Conservation (phyloP, 1,140 invertebrate genomes). For the Tetragonula clypearis region DNA sequence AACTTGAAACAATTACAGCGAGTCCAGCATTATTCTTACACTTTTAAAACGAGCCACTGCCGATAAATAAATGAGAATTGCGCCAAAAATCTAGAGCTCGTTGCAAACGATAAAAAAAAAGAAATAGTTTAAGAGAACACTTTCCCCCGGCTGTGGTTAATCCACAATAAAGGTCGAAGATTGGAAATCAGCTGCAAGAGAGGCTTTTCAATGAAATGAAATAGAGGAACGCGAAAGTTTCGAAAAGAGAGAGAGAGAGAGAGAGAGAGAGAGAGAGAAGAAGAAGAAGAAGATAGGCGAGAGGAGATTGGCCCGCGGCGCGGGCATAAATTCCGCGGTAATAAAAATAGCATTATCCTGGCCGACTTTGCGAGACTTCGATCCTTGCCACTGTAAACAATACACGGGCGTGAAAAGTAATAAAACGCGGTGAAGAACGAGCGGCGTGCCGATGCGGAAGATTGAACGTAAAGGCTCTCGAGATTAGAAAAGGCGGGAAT, state of each 20-base stretch:
- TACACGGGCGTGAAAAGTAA: background rate
- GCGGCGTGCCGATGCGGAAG: background rate
- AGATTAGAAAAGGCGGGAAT: conserved; percentile 12
- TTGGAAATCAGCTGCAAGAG: background rate
- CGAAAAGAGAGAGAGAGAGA: too few species aligned
- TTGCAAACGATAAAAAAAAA: too few species aligned
- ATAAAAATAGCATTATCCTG: conserved; percentile 18
- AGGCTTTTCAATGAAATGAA: conserved; percentile 14
- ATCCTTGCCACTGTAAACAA: conserved; percentile 2
- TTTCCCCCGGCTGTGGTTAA: too few species aligned
- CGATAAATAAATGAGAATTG: too few species aligned
- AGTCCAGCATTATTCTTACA: too few species aligned
- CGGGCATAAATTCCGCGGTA: conserved; percentile 1
- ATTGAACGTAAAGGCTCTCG: too few species aligned
- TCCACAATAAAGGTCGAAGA: too few species aligned
- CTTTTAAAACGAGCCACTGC: too few species aligned
- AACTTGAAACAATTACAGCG: too few species aligned
- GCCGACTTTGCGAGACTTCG: background rate
- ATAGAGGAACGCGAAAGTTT: background rate
- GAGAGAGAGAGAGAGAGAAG: background rate
- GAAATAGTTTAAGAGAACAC: too few species aligned
- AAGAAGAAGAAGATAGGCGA: background rate
- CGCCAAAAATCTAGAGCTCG: too few species aligned
- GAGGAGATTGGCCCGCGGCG: background rate
- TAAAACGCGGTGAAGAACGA: background rate